Evolutionary conservation across 1,140 invertebrate genomes (phyloP).

Genomic region (Drosophila murphyi): DNA sequence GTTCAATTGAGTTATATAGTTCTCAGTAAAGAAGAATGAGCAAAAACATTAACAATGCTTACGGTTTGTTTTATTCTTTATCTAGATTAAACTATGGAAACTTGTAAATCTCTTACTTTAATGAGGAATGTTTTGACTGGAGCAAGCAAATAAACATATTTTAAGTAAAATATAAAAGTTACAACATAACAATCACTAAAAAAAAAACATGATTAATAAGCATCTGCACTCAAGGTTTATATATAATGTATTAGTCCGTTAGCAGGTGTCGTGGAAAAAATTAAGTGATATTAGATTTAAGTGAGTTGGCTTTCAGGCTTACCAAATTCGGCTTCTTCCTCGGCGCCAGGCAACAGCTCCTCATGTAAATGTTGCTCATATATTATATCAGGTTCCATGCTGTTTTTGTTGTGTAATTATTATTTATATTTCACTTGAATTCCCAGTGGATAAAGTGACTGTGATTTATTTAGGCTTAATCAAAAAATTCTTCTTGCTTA

Average conservation of each 20-base stretch:
- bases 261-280: background rate
- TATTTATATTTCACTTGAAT: slow-evolving; percentile 6
- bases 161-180: too few species aligned
- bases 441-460: slow-evolving; percentile 22
- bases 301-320: slow-evolving; percentile 28
- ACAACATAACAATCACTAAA: background rate
- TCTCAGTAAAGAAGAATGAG: background rate
- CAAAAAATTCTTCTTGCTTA: slow-evolving; percentile 3
- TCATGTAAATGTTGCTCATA: slow-evolving; percentile 43
- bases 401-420: slow-evolving; percentile 2
- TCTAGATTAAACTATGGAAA: background rate
- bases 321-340: slow-evolving; percentile 74
- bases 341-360: slow-evolving; percentile 65
- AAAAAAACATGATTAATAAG: slow-evolving; percentile 18
- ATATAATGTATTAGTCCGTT: slow-evolving; percentile 8
- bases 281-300: background rate
- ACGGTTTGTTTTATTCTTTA: background rate
- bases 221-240: slow-evolving; percentile 6
- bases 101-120: background rate
- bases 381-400: slow-evolving; percentile 57
- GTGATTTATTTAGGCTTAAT: slow-evolving; percentile 26
- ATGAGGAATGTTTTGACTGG: too few species aligned
- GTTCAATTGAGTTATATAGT: slow-evolving; percentile 1
- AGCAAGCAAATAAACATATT: too few species aligned
- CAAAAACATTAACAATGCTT: background rate